Conservation (phyloP, 2,888 invertebrate species). For the Lydus trimaculatus region DNA sequence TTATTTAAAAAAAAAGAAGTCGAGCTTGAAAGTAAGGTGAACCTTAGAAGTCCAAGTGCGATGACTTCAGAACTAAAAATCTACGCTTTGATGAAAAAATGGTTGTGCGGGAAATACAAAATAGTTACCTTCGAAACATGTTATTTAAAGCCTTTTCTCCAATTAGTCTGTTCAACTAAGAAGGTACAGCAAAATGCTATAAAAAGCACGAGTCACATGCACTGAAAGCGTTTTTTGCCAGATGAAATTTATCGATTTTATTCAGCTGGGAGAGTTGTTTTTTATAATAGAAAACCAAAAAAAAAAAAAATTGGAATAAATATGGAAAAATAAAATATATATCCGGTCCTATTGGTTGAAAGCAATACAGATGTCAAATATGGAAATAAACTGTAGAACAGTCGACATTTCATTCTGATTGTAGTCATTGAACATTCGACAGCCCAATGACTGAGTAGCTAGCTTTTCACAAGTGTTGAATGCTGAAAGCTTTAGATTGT, state of each 20-base stretch:
- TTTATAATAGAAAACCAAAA: not conserved
- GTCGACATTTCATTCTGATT: slow-evolving; percentile 59
- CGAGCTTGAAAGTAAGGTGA: too few species aligned
- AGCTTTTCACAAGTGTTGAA: slow-evolving; percentile 39
- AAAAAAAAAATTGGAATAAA: not conserved
- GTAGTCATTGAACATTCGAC: slow-evolving; percentile 61
- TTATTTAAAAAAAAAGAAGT: too few species aligned
- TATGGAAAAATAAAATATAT: not conserved
- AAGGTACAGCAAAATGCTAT: too few species aligned
- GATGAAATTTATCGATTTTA: not conserved
- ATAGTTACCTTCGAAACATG: too few species aligned
- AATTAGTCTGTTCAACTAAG: too few species aligned
- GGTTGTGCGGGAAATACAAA: too few species aligned
- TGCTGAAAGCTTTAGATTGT: slow-evolving; percentile 19
- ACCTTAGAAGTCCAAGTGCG: too few species aligned
- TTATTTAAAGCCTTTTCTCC: too few species aligned
- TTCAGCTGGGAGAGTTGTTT: not conserved
- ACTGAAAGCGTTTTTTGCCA: too few species aligned
- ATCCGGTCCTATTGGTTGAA: slow-evolving; percentile 22
- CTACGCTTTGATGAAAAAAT: too few species aligned
- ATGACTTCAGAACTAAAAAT: too few species aligned
- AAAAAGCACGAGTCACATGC: too few species aligned
- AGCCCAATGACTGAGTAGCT: slow-evolving; percentile 60
- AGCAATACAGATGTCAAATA: slow-evolving; percentile 55
- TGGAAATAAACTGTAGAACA: slow-evolving; percentile 50